phyloP scores from a whole-genome alignment of 2,797 vertebrate species.

The Sebastes nivosus region DNA sequence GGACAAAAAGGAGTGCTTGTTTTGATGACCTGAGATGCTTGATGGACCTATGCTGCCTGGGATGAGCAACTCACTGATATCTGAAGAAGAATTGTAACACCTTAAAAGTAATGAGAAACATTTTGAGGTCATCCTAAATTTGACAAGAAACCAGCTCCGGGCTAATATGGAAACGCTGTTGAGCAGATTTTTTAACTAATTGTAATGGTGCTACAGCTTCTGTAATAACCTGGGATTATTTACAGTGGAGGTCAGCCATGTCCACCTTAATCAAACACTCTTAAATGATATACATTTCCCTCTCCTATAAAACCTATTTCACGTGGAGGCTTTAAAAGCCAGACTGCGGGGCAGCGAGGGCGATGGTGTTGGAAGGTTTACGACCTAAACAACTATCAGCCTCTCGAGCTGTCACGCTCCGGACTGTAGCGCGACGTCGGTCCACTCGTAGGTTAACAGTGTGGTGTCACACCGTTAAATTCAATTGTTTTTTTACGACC shows the following conservation, averaged over 20 bases:
- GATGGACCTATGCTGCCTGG: too few species aligned
- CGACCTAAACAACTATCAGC: slow-evolving; percentile 55
- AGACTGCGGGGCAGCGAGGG: slow-evolving; percentile 20
- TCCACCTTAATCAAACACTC: slow-evolving; percentile 25
- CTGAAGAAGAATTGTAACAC: neutral
- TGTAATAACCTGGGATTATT: neutral
- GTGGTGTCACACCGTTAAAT: slow-evolving; percentile 67
- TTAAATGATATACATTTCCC: slow-evolving; percentile 24
- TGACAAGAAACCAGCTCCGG: neutral
- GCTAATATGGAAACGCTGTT: neutral
- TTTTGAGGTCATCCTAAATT: neutral
- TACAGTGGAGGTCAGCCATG: neutral
- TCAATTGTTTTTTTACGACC: slow-evolving; percentile 70
- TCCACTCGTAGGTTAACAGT: slow-evolving; percentile 68
- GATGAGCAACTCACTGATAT: neutral
- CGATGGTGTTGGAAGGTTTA: slow-evolving; percentile 63
- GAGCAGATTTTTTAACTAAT: neutral
- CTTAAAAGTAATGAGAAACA: neutral
- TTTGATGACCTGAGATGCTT: neutral
- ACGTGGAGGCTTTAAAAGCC: slow-evolving; percentile 28
- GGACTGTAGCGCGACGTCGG: slow-evolving; percentile 19
- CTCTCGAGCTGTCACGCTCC: slow-evolving; percentile 57
- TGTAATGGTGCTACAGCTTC: neutral
- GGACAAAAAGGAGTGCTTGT: neutral
- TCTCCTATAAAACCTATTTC: slow-evolving; percentile 35